Conservation (phyloP, 2,797 vertebrate species). For the Miichthys miiuy region DNA sequence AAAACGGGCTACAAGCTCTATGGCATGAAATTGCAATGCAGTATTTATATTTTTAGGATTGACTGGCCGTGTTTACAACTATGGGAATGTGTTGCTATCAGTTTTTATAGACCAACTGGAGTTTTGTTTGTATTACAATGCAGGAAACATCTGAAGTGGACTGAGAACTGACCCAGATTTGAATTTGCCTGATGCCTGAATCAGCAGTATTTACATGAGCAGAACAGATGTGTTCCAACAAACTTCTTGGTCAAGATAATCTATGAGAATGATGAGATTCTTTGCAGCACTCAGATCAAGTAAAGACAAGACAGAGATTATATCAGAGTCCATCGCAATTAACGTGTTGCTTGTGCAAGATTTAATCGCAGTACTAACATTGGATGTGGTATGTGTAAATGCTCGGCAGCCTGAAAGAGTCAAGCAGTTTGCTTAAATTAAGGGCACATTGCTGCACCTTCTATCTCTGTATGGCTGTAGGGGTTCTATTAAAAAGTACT, state of each 20-base stretch:
- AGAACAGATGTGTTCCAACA: slow-evolving; percentile 13
- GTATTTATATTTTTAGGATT: not conserved
- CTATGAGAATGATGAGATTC: not conserved
- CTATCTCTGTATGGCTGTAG: not conserved
- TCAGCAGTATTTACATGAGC: not conserved
- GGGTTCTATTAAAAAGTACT: not conserved
- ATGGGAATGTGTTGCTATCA: not conserved
- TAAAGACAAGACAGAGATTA: slow-evolving; percentile 17
- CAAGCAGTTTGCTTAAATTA: not conserved
- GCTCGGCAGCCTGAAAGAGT: not conserved
- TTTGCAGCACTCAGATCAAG: not conserved
- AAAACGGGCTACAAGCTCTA: no score
- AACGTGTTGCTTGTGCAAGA: slow-evolving; percentile 21
- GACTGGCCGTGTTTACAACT: not conserved
- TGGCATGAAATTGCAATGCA: not conserved
- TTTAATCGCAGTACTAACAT: not conserved
- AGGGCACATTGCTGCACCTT: not conserved
- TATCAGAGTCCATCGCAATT: not conserved
- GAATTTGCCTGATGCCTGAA: not conserved
- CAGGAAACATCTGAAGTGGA: not conserved
- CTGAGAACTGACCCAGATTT: not conserved
- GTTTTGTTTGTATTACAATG: no score
- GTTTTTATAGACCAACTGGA: no score
- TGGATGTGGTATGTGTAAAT: not conserved
- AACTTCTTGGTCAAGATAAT: not conserved